A percentile compares a stretch with the other conserved stretches of the same genome.
Evolutionary conservation across 2,888 invertebrate species (phyloP).

Genomic region (Chymomyza caudatula): DNA sequence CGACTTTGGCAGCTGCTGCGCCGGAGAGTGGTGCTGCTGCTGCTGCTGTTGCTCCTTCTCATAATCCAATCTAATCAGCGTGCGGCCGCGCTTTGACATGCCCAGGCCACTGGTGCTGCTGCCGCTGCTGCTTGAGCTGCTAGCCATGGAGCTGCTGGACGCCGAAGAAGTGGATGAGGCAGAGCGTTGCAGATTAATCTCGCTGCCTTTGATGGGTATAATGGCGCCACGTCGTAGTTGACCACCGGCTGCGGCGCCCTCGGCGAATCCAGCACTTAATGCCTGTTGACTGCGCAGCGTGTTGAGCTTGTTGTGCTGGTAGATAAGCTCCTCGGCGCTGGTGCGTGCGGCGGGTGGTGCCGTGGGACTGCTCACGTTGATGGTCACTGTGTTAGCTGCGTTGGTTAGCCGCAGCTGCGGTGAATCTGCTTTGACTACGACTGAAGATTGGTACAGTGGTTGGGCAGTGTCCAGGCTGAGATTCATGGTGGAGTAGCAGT

Average conservation of each 20-base stretch:
- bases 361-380: conserved; percentile 77
- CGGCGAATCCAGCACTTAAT: conserved; percentile 1
- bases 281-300: conserved; percentile 70
- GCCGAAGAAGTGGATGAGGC: conserved; percentile 75
- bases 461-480: conserved; percentile 81
- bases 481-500: conserved; percentile 87
- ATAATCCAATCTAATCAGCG: conserved; percentile 76
- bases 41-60: conserved; percentile 59
- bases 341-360: conserved; percentile 21
- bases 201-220: conserved; percentile 77
- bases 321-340: conserved; percentile 72
- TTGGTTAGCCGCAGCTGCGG: conserved; percentile 63
- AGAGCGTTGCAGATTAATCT: conserved; percentile 68
- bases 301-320: conserved; percentile 76
- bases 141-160: conserved; percentile 64
- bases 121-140: conserved; percentile 59
- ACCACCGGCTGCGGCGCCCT: neutral
- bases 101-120: conserved; percentile 37
- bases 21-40: conserved; percentile 17
- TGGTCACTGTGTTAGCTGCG: conserved; percentile 82
- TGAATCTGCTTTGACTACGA: conserved; percentile 82
- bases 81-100: conserved; percentile 69
- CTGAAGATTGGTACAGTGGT: conserved; percentile 86
- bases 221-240: conserved; percentile 72
- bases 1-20: conserved; percentile 2